These are phyloP conservation scores for Trachythela sp. DNA, from an alignment of 64 coral and sea anemone genomes.

Conservation along the genomic window DNA sequence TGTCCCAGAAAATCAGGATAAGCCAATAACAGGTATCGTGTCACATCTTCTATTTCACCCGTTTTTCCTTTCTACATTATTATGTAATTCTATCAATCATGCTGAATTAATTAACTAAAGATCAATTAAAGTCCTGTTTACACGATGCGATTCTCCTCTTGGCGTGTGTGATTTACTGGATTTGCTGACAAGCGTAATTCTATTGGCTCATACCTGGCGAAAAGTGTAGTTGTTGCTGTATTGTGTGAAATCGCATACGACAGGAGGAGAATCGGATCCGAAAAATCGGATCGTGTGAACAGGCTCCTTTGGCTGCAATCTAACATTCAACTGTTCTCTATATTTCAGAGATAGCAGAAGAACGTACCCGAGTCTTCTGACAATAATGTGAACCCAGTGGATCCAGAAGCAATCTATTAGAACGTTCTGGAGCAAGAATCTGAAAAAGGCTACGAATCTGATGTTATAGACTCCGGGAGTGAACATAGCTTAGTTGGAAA, in stretches of 20 bases:
- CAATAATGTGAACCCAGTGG: neutral
- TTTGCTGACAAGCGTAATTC: no score
- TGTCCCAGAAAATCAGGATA: neutral
- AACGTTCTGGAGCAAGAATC: neutral
- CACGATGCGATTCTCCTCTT: no score
- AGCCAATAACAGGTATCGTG: neutral
- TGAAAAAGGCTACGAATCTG: neutral
- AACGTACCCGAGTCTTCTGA: neutral
- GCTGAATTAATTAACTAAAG: no score
- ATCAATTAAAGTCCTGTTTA: no score
- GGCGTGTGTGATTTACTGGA: no score
- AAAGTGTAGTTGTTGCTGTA: no score
- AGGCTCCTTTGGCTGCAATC: no score
- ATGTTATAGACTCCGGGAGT: neutral
- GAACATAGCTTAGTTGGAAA: neutral
- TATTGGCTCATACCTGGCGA: no score
- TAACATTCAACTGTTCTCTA: no score
- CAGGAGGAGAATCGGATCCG: no score
- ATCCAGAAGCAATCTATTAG: neutral
- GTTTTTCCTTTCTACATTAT: neutral
- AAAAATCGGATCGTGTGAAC: no score
- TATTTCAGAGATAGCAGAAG: neutral
- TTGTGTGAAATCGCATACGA: no score
- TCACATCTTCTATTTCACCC: neutral
- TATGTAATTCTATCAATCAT: neutral